Base-by-base conservation (phyloP, 1,140 invertebrate genomes). In the Neodiprion virginianus region DNA sequence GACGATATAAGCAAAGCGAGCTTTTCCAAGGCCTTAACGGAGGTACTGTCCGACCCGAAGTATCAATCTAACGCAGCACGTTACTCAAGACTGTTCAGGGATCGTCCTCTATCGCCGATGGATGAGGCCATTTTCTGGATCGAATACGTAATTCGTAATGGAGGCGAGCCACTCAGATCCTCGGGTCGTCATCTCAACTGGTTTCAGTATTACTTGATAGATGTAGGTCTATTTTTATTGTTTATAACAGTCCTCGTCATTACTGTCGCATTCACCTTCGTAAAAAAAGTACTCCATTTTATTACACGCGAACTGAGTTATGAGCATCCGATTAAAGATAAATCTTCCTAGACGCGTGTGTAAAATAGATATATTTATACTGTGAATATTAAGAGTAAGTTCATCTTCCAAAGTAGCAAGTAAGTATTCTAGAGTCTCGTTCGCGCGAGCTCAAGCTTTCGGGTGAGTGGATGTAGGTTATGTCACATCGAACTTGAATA, bases 51-150 rank as follows among this genome's bases (percentile, higher is more conserved):
- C 14, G 78, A 87, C 76, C 75, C 81, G 17, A 72, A 73, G 0
- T 87, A 86, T 68, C 81, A 17, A 17, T 14, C 11, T 12, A 61
- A 61, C 8, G n/a, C n/a, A 14, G 53, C 11, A 14, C 53, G 53
- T 61, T 12, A 14, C n/a, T 89, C 89, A 0, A 61, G 8, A 61
- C n/a, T 61, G 53, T 61, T 61, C 53, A 61, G 88, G 21, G 87
- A 89, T 72, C 86, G 90, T 12, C 87, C 90, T 5, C 83, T 88
- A 75, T 82, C 88, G 0, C 87, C 90, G 0, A 74, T 90, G 49
- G 87, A 91, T n/a, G 85, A 86, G 70, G 90, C 90, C 21, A 84
- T 90, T 77, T 91, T 90, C 81, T 91, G 90, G 90, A 86, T 88
- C 9, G 90, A 91, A 72, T 88, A 90, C 71, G 88, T 91, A 82